Conservation (phyloP, 2,113 vertebrate species). For the Vimba vimba region DNA sequence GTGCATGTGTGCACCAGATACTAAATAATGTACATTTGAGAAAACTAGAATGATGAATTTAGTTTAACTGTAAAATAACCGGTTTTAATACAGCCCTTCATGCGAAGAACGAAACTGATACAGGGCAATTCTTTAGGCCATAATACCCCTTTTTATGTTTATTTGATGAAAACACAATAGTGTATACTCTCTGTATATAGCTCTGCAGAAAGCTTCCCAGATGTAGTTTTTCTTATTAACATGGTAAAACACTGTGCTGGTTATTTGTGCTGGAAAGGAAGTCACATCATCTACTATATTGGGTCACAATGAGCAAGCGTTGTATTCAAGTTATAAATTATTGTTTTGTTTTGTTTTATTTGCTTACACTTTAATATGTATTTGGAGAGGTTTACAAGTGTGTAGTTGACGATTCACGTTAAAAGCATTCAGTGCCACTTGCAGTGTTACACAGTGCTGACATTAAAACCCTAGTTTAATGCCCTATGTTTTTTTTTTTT, state of each 20-base stretch:
- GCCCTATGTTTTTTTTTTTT: neutral
- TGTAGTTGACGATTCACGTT: constrained; percentile 10
- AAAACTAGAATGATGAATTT: neutral
- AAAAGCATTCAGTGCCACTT: constrained; percentile 27
- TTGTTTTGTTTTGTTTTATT: neutral
- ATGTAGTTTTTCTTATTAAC: neutral
- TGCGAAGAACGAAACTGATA: neutral
- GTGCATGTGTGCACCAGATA: neutral
- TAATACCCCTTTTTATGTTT: neutral
- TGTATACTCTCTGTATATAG: constrained; percentile 2
- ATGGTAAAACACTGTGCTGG: constrained; percentile 29
- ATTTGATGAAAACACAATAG: neutral
- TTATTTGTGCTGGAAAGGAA: neutral
- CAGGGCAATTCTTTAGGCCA: neutral
- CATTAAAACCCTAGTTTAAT: neutral
- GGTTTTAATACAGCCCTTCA: neutral
- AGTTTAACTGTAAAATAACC: neutral
- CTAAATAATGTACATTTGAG: constrained; percentile 12
- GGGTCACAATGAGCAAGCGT: neutral
- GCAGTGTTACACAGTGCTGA: constrained; percentile 40
- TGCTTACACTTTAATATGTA: neutral
- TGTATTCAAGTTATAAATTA: constrained; percentile 1
- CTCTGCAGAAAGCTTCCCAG: neutral
- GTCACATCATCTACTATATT: neutral
- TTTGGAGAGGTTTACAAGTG: constrained; percentile 15